Percentiles rank a stretch among this genome's conserved stretches.
Conservation (phyloP, 2,797 vertebrate genomes). For the Eulemur coronatus region DNA sequence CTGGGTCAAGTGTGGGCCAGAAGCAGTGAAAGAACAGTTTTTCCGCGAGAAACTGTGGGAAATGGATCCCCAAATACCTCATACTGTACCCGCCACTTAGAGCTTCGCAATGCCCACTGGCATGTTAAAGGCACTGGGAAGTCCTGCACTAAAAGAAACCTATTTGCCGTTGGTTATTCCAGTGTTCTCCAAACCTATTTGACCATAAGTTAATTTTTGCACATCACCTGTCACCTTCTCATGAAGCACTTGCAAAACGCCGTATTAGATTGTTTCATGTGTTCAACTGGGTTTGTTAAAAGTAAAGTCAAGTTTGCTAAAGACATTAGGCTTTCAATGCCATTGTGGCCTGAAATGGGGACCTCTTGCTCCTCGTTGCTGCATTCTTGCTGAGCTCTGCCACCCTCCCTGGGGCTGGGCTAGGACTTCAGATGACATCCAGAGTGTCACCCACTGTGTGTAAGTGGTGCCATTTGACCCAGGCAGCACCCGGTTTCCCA, state of each 20-base stretch:
- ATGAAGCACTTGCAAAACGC: neutral
- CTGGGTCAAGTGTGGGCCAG: neutral
- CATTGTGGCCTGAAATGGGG: neutral
- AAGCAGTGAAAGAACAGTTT: neutral
- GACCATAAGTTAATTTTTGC: neutral
- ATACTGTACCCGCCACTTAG: rapidly evolving
- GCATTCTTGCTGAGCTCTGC: neutral
- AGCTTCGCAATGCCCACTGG: rapidly evolving
- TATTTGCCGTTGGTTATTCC: neutral
- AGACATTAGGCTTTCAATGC: neutral
- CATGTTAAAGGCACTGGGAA: neutral
- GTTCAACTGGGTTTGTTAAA: neutral
- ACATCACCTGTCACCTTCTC: neutral
- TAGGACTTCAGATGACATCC: neutral
- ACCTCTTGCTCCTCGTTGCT: rapidly evolving
- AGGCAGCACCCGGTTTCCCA: no score
- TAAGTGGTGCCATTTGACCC: neutral
- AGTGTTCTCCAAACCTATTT: neutral
- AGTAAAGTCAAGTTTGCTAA: neutral
- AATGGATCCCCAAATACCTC: neutral
- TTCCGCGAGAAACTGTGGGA: neutral
- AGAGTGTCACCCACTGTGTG: rapidly evolving
- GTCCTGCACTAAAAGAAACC: neutral
- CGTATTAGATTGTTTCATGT: neutral
- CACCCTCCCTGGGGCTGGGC: neutral